Evolutionary conservation across 2,797 vertebrate species (phyloP), one percentile per base, ranked within the genome.

Genomic region (Triplophysa yarkandensis): DNA sequence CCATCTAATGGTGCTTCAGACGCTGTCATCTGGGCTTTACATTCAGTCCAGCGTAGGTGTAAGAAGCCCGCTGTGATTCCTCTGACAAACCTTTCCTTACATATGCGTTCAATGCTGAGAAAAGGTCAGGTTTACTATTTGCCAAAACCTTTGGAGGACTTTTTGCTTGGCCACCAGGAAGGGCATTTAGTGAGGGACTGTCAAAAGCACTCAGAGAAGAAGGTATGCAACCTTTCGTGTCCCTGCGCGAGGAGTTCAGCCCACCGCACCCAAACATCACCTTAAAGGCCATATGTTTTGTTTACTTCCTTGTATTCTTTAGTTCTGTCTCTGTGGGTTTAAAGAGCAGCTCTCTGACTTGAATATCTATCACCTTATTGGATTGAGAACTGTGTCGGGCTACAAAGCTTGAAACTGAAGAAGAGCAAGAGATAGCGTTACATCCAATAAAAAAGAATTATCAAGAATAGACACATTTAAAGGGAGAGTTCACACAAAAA

Each of bases 261-360:
- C 70, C 21, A 64, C 79, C 80, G 85, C 81, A 87, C 86, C 87
- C 87, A 87, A 87, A 86, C 85, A 85, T 85, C 81, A 80, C 85
- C 89, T 90, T 91, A 92, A 92, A 92, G 89, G 91, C 88, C 90
- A 91, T 81, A 81, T 85, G 82, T 86, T 84, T 79, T 86, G 84
- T 85, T 87, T 86, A 84, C 83, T 85, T 78, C 81, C 82, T 83
- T 85, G 90, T 91, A 90, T 86, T 88, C 90, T 90, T 91, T 89
- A 83, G 84, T 85, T 81, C 76, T 72, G 62, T 81, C 82, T 86
- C 84, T 78, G 19, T 43, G 77, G 82, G 78, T 74, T 82, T 74
- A 48, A 78, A 30, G 76, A 77, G 70, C 67, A 68, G 63, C 48
- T 77, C 68, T 78, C 78, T 83, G 87, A 88, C 74, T 80, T 67